Evolutionary conservation across 2,888 invertebrate species (phyloP).

Genomic region (Xestoiulus laeticollis): DNA sequence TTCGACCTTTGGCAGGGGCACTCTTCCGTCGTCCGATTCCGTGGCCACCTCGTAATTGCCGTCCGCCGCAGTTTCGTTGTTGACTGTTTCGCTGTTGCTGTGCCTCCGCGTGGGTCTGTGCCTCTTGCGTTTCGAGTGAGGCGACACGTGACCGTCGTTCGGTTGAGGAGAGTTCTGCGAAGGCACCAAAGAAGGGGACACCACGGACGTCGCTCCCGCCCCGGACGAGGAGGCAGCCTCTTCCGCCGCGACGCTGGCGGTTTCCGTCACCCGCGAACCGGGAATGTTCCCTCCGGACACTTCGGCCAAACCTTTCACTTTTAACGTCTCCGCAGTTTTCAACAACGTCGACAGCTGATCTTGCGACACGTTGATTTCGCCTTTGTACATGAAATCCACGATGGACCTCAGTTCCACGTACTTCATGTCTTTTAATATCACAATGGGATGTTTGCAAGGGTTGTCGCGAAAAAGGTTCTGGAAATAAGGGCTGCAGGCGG

Average conservation of each 20-base stretch:
- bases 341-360: constrained; percentile 86
- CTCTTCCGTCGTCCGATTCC: background rate
- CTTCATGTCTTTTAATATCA: constrained; percentile 89
- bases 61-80: background rate
- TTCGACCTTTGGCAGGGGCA: background rate
- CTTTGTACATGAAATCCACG: constrained; percentile 91
- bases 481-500: constrained; percentile 94
- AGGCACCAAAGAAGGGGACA: background rate
- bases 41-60: background rate
- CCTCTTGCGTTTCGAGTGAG: constrained; percentile 54
- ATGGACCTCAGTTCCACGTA: constrained; percentile 89
- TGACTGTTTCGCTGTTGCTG: constrained; percentile 49
- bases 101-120: constrained; percentile 52
- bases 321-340: constrained; percentile 85
- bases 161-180: constrained; percentile 10
- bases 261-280: background rate
- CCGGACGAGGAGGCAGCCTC: too few relatives aligned
- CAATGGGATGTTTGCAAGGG: constrained; percentile 91
- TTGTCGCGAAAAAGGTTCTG: constrained; percentile 85
- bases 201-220: background rate
- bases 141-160: constrained; percentile 53
- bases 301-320: constrained; percentile 90
- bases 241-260: background rate
- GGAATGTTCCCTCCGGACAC: constrained; percentile 61
- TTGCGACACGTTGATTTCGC: constrained; percentile 92